phyloP scores from a whole-genome alignment of 2,888 invertebrate genomes.

The Trichogramma evanescens region DNA sequence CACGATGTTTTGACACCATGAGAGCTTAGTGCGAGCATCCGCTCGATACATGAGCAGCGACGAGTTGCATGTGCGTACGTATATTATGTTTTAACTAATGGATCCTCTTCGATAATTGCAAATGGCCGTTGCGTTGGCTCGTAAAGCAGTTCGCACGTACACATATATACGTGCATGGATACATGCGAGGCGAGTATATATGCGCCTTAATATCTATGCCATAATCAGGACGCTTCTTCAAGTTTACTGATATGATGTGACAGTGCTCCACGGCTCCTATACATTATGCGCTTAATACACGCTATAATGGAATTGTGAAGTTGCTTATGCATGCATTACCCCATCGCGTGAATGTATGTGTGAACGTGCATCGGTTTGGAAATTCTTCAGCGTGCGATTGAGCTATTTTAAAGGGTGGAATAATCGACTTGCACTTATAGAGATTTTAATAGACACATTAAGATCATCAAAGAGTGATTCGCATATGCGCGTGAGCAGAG shows the following conservation, averaged over 20 bases:
- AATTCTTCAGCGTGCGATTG: too few species aligned
- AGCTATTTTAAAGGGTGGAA: too few species aligned
- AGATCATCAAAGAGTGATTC: not conserved
- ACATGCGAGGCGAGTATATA: not conserved
- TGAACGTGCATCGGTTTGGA: too few species aligned
- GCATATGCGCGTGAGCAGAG: not conserved
- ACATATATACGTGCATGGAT: too few species aligned
- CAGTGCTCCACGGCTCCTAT: not conserved
- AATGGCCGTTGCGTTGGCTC: slow-evolving; percentile 27
- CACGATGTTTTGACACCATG: slow-evolving; percentile 46
- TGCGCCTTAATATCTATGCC: slow-evolving; percentile 42
- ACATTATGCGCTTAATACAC: too few species aligned
- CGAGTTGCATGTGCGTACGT: slow-evolving; percentile 24
- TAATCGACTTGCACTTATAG: too few species aligned
- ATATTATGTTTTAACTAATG: slow-evolving; percentile 47
- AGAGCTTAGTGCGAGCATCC: slow-evolving; percentile 12
- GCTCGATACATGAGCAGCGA: not conserved
- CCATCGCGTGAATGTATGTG: too few species aligned
- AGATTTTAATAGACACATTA: slow-evolving; percentile 18
- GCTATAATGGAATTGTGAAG: too few species aligned
- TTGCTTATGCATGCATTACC: too few species aligned
- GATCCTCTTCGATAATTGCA: slow-evolving; percentile 47
- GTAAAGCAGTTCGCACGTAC: slow-evolving; percentile 1
- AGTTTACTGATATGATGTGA: slow-evolving; percentile 17
- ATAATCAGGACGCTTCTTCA: slow-evolving; percentile 42